phyloP scores from a whole-genome alignment of 2,888 invertebrate species.

The Alloplasta piceator region DNA sequence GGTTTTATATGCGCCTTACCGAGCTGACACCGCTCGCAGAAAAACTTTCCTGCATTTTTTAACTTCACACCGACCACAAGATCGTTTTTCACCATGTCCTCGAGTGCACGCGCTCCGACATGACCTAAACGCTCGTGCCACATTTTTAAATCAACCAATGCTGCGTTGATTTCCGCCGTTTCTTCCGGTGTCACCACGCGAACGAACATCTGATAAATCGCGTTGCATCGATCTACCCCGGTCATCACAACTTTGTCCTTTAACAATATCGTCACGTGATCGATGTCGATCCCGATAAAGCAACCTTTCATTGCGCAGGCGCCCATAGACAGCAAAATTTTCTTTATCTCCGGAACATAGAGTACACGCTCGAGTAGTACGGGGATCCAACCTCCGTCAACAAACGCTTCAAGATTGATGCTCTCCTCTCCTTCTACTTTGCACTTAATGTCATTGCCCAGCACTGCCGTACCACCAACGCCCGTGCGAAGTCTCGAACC shows the following conservation, averaged over 20 bases:
- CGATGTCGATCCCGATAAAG: constrained; percentile 43
- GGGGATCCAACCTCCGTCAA: too few species aligned
- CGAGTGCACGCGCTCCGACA: too few species aligned
- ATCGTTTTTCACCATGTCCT: too few species aligned
- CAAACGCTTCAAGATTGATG: constrained; percentile 57
- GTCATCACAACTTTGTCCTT: too few species aligned
- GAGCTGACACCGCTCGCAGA: constrained; percentile 67
- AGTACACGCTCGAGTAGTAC: constrained; percentile 51
- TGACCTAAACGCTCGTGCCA: too few species aligned
- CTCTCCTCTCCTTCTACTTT: constrained; percentile 50
- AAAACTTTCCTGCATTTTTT: constrained; percentile 51
- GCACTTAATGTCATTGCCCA: constrained; percentile 56
- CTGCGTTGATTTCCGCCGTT: too few species aligned
- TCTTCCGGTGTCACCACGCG: too few species aligned
- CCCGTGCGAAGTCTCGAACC: too few species aligned
- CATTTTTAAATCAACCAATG: too few species aligned
- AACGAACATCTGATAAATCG: constrained; percentile 61
- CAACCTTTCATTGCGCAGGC: constrained; percentile 55
- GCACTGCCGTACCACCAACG: constrained; percentile 56
- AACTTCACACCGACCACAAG: constrained; percentile 53
- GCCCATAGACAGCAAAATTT: constrained; percentile 54
- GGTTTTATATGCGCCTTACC: too few species aligned
- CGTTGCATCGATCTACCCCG: constrained; percentile 49
- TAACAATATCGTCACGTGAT: constrained; percentile 23
- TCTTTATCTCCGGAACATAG: constrained; percentile 62